phyloP scores from a whole-genome alignment of 2,888 invertebrate genomes.

The Phytoseiulus persimilis region DNA sequence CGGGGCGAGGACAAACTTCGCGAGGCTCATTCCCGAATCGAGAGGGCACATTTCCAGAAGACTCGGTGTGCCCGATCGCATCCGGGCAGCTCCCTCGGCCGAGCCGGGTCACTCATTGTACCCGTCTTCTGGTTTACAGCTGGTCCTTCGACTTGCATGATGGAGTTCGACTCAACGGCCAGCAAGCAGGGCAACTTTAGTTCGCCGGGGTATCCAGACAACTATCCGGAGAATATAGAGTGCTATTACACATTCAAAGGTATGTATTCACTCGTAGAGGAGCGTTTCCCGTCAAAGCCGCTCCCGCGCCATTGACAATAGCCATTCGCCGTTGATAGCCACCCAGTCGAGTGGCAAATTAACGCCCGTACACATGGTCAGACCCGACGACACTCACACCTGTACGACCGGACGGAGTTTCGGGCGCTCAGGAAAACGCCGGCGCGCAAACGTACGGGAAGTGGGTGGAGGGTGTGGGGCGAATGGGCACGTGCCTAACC shows the following conservation, averaged over 20 bases:
- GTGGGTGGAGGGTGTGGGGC: not conserved
- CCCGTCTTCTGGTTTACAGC: not conserved
- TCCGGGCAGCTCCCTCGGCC: too few species aligned
- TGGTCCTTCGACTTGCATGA: conserved; percentile 42
- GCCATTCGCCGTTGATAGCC: not conserved
- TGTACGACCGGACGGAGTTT: too few species aligned
- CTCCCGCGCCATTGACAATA: not conserved
- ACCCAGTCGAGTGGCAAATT: not conserved
- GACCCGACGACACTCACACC: not conserved
- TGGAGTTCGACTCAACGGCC: conserved; percentile 43
- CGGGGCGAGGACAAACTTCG: too few species aligned
- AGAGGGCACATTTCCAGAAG: too few species aligned
- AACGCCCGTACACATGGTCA: not conserved
- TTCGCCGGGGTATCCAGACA: conserved; percentile 48
- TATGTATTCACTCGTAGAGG: not conserved
- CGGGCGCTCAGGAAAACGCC: not conserved
- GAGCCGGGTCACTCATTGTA: not conserved
- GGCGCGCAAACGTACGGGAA: not conserved
- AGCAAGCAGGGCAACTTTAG: conserved; percentile 47
- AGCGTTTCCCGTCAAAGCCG: not conserved
- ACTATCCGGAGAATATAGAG: conserved; percentile 48
- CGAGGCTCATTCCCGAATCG: too few species aligned
- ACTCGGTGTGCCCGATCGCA: too few species aligned
- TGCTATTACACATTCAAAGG: conserved; percentile 47
- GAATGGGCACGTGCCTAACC: not conserved